Evolutionary conservation across 2,888 invertebrate species (phyloP).

Genomic region (Pristionchus exspectatus): DNA sequence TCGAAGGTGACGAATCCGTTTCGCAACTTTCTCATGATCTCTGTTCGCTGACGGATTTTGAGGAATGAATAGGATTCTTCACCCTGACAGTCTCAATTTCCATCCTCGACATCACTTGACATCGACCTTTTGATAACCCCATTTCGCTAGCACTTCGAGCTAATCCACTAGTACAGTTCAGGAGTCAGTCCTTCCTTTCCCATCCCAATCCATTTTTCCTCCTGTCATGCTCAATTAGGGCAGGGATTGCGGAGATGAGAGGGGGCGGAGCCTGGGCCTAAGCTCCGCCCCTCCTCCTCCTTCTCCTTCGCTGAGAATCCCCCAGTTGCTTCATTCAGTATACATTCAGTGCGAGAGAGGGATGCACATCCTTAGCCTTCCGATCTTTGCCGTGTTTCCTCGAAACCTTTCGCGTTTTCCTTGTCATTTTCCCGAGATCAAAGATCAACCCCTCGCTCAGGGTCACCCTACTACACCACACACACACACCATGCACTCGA

Average conservation of each 20-base stretch:
- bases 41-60: too few species aligned
- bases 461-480: conserved; percentile 20
- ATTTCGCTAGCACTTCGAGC: not conserved
- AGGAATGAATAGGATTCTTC: too few species aligned
- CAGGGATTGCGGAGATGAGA: not conserved
- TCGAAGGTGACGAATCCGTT: not conserved
- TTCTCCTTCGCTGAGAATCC: not conserved
- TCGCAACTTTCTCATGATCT: not conserved
- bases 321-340: conserved; percentile 17
- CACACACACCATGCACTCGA: conserved; percentile 49
- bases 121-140: not conserved
- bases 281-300: conserved; percentile 26
- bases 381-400: not conserved
- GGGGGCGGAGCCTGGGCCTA: not conserved
- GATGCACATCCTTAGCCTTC: not conserved
- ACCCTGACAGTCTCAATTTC: too few species aligned
- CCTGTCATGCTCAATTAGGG: conserved; percentile 29
- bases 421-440: not conserved
- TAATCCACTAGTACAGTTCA: not conserved
- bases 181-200: not conserved
- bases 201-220: not conserved
- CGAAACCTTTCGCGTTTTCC: not conserved
- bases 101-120: too few species aligned
- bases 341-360: not conserved
- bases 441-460: not conserved